A percentile compares a stretch with the other conserved stretches of the same genome.
Conservation (phyloP, 2,113 vertebrate genomes). For the Protobothrops mucrosquamatus region DNA sequence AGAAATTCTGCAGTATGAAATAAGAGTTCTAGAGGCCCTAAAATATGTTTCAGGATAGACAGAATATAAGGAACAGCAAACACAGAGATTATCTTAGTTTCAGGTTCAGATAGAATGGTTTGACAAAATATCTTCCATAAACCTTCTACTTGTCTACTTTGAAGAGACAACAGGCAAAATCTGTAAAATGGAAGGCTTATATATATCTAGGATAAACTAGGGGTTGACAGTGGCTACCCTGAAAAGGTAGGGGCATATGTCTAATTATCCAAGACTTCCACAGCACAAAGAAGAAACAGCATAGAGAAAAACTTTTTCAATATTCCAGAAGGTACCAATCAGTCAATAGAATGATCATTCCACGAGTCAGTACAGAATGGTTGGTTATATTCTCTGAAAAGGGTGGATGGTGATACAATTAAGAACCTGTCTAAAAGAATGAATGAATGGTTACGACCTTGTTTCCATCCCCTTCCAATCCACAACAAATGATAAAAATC, state of each 20-base stretch:
- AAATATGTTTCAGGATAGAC: neutral
- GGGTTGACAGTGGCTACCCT: neutral
- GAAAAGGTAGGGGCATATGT: neutral
- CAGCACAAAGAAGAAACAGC: neutral
- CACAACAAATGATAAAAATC: neutral
- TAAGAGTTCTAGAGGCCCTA: neutral
- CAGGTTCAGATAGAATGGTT: neutral
- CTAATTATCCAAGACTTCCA: neutral
- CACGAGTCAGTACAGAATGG: neutral
- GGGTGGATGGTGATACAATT: neutral
- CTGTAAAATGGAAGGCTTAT: neutral
- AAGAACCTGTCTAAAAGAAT: neutral
- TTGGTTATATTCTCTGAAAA: neutral
- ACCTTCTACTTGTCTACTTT: neutral
- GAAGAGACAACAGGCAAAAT: neutral
- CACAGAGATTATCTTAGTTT: neutral
- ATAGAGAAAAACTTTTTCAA: neutral
- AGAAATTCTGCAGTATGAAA: neutral
- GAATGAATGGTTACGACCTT: neutral
- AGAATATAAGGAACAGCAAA: neutral
- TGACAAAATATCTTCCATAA: neutral
- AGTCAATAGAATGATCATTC: neutral
- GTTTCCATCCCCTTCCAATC: neutral
- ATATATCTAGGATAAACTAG: neutral
- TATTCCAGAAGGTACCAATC: neutral